Evolutionary conservation across 2,113 vertebrate species (phyloP), one percentile per base, ranked within the genome.

Genomic region (Himantopus leucocephalus): DNA sequence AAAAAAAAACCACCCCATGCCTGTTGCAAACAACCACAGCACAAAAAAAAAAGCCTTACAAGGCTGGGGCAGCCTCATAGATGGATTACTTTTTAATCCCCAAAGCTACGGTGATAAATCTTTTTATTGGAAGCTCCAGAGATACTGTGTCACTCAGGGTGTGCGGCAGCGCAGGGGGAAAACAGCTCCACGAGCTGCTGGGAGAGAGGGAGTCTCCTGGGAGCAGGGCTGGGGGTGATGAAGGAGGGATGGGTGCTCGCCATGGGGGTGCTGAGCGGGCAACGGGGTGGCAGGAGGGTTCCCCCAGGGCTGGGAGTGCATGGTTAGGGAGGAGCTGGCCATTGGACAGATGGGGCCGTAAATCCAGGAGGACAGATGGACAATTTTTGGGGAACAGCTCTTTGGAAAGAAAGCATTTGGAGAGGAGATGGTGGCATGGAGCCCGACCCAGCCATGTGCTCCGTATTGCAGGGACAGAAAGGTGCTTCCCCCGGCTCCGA

Each of bases 31-130:
- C 89, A 85, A 67, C 53, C 64, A 72, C 55, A 47, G 95, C n/a
- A 66, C 86, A 47, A 64, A 92, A 85, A 88, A 90, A 94, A 96
- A 78, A 88, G 92, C 95, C 97, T 95, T 97, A 97, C 95, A 97
- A 97, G 97, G 96, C 97, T 87, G 96, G 66, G 66, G n/a, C 90
- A 79, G 95, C 79, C 76, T 92, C 76, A 15, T 14, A 73, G 96
- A 96, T 89, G 80, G 94, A 97, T 97, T 80, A 90, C 41, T 89
- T 95, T 96, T 95, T 97, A 97, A 97, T 97, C 96, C 96, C n/a
- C 62, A 77, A 92, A 85, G 95, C 88, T 73, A 17, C 8, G 14
- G 89, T 70, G 76, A 95, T 97, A 95, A 97, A 97, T 97, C 94
- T 92, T 96, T 80, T 70, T 48, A 59, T 55, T 96, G 91, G 90